Evolutionary conservation across 2,888 invertebrate genomes (phyloP), one percentile per base, ranked within the genome.

Genomic region (Mesorhabditis belari): DNA sequence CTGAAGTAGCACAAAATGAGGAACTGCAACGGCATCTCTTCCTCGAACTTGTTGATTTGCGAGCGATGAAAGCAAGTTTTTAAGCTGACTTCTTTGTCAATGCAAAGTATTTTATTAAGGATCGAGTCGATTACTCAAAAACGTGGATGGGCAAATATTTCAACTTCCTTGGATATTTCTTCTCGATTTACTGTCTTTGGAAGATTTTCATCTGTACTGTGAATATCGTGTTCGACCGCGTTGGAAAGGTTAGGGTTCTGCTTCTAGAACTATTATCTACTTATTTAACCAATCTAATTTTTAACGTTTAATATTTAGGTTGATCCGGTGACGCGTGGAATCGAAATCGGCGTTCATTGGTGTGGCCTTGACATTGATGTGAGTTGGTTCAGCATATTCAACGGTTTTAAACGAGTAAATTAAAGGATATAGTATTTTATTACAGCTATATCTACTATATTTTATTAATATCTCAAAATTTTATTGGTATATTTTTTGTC

Each of bases 111-210:
- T n/a, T n/a, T n/a, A n/a, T n/a, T 35, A 17, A 35, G 44, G 44
- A 35, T 17, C 44, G 44, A 35, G 44, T n/a, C 44, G 44, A 90
- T 74, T 96, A 95, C 91, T 91, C 94, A 0, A 89, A 88, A 74
- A 96, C 96, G 0, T 90, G 93, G 85, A 91, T 93, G 82, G 98
- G 98, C 73, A 91, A 89, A 84, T 99, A 96, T 83, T 99, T 98
- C 83, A 98, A 99, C 84, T 90, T 92, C 71, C 85, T 98, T 3
- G 98, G 98, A 0, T 93, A 98, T 80, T 95, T 98, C 83, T 99
- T 99, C 85, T 96, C 95, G 2, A 84, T 93, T 1, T 99, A 99
- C 81, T 99, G 98, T 82, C 86, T 92, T 64, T 96, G 95, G 92
- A 99, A 99, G 85, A 98, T 99, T 81, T 91, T 96, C 82, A 96